Base-by-base conservation (phyloP, 2,888 invertebrate genomes). In the Diarsia dahlii region DNA sequence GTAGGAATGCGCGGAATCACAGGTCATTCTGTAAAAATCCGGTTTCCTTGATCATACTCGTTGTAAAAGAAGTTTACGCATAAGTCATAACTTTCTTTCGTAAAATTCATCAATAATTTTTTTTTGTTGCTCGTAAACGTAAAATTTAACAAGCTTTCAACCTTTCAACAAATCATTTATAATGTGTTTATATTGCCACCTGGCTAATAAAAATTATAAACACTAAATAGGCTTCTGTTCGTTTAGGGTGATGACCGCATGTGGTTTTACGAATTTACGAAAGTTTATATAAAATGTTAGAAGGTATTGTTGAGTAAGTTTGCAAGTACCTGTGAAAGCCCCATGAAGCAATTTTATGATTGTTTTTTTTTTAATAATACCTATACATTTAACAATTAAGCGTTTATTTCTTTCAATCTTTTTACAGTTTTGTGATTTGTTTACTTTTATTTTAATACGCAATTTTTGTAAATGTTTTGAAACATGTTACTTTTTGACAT, bases 401-500 rank as follows among this genome's bases (percentile, higher is more conserved):
- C 20, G 28, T 28, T 54, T 62, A 39, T 80, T 20, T 71, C 64
- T 60, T 73, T 74, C 20, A 20, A n/a, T 74, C 28, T 74, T 60
- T 20, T 28, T 39, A 3, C n/a, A 58, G 34, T 54, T 45, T 39
- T 48, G 39, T 56, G 13, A 50, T 74, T 66, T 74, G 50, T 74
- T 77, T 72, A 67, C n/a, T 72, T 81, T 66, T 71, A 74, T 72
- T 81, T 66, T 71, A 74, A 56, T 52, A 39, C 34, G 48, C 45
- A 56, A 64, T 81, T 84, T 85, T 72, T 70, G 46, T 63, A 52
- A 67, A 74, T 52, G 60, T 63, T 72, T 64, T 69, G 63, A 62
- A 63, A 45, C 46, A 62, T 12, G 46, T 62, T 76, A 78, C 70
- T 74, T 82, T 81, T 81, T 84, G 73, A 68, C 87, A 87, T 89